Base-by-base conservation (phyloP, 2,888 invertebrate species). In the Coelogynopora nodosa region DNA sequence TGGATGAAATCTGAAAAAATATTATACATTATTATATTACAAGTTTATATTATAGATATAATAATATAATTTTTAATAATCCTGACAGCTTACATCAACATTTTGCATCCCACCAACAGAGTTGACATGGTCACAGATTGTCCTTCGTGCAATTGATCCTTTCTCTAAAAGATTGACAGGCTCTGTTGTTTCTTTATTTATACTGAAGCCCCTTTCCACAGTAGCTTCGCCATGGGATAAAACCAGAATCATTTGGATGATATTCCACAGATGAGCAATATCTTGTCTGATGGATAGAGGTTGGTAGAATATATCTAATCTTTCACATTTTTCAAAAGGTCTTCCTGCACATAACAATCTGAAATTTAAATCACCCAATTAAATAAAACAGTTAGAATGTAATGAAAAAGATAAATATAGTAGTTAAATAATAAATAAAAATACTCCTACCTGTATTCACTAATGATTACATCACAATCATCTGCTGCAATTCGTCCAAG, bases 1-100 rank as follows among this genome's bases (percentile, higher is more conserved):
- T 74, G 74, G 74, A 74, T 74, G 74, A 74, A 74, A 74, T 74
- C 74, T 74, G 74, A 74, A 74, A 74, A 74, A 74, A 74, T 74
- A 74, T 74, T 74, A 74, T 74, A 74, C 74, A 74, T 74, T 74
- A 74, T 23, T 74, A 74, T 74, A n/a, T 74, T 74, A 74, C 74
- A 74, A 74, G 74, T 74, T 74, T 74, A 74, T 26, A 74, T 74
- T 74, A 74, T 74, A n/a, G 74, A 74, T 74, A 74, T 74, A 74
- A 74, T 74, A 74, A 74, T 74, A 74, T 74, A 13, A 74, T 74
- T 10, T 74, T 74, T 74, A 74, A 74, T 74, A 74, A 74, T 74
- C 74, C 74, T 74, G 74, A 74, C 74, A 74, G 74, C 74, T 74
- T 74, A 74, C 74, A 74, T 74, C 74, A 74, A 74, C 74, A 74